These are phyloP conservation scores for Polyergus mexicanus DNA, from an alignment of 1,140 invertebrate genomes.

Conservation along the genomic window DNA sequence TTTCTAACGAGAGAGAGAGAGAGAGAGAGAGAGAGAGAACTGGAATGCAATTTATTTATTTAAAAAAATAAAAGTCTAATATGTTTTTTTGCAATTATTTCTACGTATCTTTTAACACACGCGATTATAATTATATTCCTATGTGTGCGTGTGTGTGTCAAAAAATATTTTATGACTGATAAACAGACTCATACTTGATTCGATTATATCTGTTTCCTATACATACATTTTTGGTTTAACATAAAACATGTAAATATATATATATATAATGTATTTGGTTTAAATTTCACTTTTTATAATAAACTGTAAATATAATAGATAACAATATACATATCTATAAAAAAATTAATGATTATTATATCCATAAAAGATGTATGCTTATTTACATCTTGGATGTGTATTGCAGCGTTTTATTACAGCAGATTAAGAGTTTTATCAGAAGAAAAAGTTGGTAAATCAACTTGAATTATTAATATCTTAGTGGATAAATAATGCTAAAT, in stretches of 20 bases:
- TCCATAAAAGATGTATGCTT: background rate
- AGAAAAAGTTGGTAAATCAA: slow-evolving; percentile 23
- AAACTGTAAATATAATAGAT: slow-evolving; percentile 15
- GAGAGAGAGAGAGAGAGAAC: background rate
- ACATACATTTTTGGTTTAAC: slow-evolving; percentile 29
- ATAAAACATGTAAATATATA: slow-evolving; percentile 30
- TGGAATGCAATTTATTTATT: slow-evolving; percentile 22
- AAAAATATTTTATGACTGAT: background rate
- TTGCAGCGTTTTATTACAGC: slow-evolving; percentile 32
- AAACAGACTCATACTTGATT: slow-evolving; percentile 6
- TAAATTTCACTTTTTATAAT: slow-evolving; percentile 40
- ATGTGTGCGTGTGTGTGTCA: background rate
- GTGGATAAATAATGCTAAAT: slow-evolving; percentile 5
- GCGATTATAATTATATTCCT: background rate
- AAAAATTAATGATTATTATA: background rate
- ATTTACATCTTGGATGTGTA: slow-evolving; percentile 40
- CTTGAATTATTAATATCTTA: slow-evolving; percentile 25
- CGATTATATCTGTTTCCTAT: background rate
- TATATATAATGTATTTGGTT: slow-evolving; percentile 36
- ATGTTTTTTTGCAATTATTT: slow-evolving; percentile 7
- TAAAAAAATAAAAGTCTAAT: slow-evolving; percentile 7
- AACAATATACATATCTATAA: slow-evolving; percentile 17
- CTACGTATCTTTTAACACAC: background rate
- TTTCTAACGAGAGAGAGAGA: background rate
- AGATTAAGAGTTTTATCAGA: slow-evolving; percentile 36